These are phyloP conservation scores for Pangasianodon gigas DNA, from an alignment of 2,113 vertebrate species.

Conservation along the genomic window DNA sequence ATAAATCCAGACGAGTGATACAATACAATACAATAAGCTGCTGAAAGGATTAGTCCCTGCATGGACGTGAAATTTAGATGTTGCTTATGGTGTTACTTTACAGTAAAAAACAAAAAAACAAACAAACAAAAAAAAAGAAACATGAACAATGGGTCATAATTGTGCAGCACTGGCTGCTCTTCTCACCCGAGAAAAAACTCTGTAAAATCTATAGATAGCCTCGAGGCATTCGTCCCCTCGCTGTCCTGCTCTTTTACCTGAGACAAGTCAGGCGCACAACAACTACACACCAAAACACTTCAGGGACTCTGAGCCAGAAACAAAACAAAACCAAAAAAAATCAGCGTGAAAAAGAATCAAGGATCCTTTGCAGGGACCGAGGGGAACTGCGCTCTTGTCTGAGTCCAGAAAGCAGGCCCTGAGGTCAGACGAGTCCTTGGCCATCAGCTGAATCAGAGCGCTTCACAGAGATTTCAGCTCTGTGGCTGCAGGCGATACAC, in stretches of 20 bases:
- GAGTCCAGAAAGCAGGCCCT: conserved; percentile 59
- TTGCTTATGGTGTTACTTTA: conserved; percentile 9
- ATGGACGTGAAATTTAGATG: neutral
- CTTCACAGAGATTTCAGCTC: conserved; percentile 53
- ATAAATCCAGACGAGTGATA: neutral
- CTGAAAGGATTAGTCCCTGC: neutral
- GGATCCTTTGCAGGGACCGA: conserved; percentile 16
- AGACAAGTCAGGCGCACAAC: conserved; percentile 56
- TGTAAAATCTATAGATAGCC: conserved; percentile 52
- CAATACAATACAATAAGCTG: neutral
- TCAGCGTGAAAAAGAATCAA: neutral
- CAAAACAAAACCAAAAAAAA: conserved; percentile 3
- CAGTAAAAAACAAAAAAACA: neutral
- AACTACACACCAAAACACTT: conserved; percentile 63
- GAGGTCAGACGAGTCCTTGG: conserved; percentile 64
- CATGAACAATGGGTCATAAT: conserved; percentile 11
- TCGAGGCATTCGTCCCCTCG: conserved; percentile 54
- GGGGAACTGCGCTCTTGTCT: conserved; percentile 26
- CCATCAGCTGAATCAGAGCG: conserved; percentile 66
- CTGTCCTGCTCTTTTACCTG: conserved; percentile 67
- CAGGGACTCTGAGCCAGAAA: conserved; percentile 61
- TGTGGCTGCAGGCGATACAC: conserved; percentile 58
- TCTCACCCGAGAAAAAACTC: neutral
- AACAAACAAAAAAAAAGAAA: neutral
- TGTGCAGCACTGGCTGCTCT: neutral